phyloP scores from a whole-genome alignment of 2,113 vertebrate species.

The Gnathonemus longibarbis region DNA sequence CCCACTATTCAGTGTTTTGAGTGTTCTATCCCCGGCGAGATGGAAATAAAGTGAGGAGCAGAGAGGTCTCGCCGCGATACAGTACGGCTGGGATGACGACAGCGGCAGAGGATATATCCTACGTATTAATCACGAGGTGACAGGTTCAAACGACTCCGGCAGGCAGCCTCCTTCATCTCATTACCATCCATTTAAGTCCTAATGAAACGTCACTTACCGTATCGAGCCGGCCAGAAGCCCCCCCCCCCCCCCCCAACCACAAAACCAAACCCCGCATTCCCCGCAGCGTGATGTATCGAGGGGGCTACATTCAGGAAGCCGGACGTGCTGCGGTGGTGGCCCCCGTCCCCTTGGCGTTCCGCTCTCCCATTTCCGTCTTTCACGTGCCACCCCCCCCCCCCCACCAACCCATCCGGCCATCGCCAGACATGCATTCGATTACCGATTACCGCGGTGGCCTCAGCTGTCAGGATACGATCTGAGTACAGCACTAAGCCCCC shows the following conservation, averaged over 20 bases:
- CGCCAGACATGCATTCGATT: not conserved
- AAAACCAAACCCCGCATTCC: not conserved
- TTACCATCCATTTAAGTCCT: slow-evolving; percentile 19
- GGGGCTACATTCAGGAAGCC: not conserved
- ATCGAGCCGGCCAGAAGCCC: not conserved
- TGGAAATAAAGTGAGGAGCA: not conserved
- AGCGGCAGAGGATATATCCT: not conserved
- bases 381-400: not conserved
- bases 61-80: not conserved
- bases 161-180: not conserved
- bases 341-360: not conserved
- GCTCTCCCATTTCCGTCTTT: not conserved
- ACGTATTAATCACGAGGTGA: slow-evolving; percentile 18
- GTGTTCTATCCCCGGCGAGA: slow-evolving; percentile 7
- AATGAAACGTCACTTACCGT: slow-evolving; percentile 16
- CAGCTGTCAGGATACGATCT: not conserved
- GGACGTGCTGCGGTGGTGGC: not conserved
- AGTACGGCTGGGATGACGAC: not conserved
- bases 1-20: slow-evolving; percentile 18
- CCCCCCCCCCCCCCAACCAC: not conserved
- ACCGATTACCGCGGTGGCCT: not conserved
- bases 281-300: not conserved
- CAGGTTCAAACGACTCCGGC: slow-evolving; percentile 17
- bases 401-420: not conserved
- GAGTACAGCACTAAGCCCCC: not conserved